phyloP scores from a whole-genome alignment of 2,888 invertebrate species.

The Plagodis dolabraria region DNA sequence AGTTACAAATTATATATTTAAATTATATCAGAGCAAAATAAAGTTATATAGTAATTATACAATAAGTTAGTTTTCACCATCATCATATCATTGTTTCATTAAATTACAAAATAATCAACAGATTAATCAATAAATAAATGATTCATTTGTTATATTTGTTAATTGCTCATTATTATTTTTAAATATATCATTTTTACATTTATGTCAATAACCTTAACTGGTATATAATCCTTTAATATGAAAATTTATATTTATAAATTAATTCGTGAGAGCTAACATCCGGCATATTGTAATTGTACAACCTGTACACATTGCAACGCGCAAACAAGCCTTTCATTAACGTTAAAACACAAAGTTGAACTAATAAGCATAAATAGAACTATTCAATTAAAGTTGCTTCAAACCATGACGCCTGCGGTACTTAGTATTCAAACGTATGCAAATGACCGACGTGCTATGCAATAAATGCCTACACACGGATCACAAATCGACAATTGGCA shows the following conservation, averaged over 20 bases:
- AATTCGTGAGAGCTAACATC: not conserved
- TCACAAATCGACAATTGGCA: constrained; percentile 83
- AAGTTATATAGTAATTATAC: too few species aligned
- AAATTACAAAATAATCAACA: too few species aligned
- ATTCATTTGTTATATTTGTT: too few species aligned
- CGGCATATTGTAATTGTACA: not conserved
- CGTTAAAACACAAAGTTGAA: constrained; percentile 52
- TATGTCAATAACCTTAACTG: too few species aligned
- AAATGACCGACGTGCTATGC: constrained; percentile 83
- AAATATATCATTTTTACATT: too few species aligned
- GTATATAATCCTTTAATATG: too few species aligned
- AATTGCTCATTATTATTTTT: too few species aligned
- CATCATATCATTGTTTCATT: too few species aligned
- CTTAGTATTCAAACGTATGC: constrained; percentile 85
- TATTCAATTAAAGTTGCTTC: constrained; percentile 81
- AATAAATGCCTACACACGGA: constrained; percentile 83
- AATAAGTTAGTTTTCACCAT: too few species aligned
- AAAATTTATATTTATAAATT: not conserved
- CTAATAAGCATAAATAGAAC: constrained; percentile 77
- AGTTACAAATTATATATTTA: too few species aligned
- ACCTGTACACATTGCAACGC: not conserved
- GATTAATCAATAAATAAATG: too few species aligned
- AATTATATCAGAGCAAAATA: too few species aligned
- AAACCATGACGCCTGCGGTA: constrained; percentile 74
- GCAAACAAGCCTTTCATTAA: constrained; percentile 14